Evolutionary conservation across 2,888 invertebrate genomes (phyloP), one percentile per base, ranked within the genome.

Genomic region (Lasioglossum lativentre): DNA sequence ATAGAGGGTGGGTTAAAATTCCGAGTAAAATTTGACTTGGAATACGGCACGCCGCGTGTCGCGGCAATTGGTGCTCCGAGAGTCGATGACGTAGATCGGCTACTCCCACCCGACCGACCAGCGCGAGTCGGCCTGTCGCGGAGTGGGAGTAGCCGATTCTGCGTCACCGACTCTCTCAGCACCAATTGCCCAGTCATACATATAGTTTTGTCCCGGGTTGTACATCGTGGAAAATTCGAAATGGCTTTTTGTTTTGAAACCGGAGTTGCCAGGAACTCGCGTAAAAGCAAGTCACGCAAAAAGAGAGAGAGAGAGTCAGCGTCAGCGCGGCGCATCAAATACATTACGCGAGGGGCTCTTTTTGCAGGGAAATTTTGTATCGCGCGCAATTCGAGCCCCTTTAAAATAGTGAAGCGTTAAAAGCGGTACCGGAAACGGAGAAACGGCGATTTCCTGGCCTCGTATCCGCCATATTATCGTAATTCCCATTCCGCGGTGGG

Each of bases 401-500:
- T 74, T 75, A 77, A 84, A 77, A 47, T 73, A 59, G 38, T 42
- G 56, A 59, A 73, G 73, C 38, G 23, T 56, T n/a, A 47, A 34
- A 40, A 71, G 47, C 47, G 30, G 16, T 73, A 47, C 30, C 23
- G 27, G 84, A n/a, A 63, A 68, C 78, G 63, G 6, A 72, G 84
- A 78, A 68, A 66, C 84, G 63, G 23, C 80, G 56, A 80, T 74
- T 85, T 45, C 76, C 72, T 42, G 38, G 68, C 40, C 75, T n/a
- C 66, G 79, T 68, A 30, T 52, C 73, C 63, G 75, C 85, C 38
- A 71, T 86, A 79, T 79, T 79, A 59, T 84, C 83, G 83, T 80
- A 47, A 81, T 85, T 73, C 78, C 30, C 63, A 34, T 63, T 63
- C 63, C 63, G 30, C 63, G 63, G 63, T 34, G 63, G 30, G 19